Percentiles rank a stretch among this genome's conserved stretches.
phyloP scores from a whole-genome alignment of 2,113 vertebrate genomes.

The Dromaius novaehollandiae region DNA sequence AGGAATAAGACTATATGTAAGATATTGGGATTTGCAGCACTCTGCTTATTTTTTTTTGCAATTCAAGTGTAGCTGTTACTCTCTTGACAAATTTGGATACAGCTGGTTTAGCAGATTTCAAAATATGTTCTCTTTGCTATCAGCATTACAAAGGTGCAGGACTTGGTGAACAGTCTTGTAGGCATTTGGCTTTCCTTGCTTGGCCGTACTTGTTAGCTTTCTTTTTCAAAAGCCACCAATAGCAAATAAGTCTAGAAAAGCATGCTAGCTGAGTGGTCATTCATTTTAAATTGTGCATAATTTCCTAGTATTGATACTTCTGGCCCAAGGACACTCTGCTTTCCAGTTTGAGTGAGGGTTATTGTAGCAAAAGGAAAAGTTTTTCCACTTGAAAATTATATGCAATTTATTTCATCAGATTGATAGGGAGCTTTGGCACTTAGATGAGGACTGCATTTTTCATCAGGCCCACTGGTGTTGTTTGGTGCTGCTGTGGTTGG shows the following conservation, averaged over 20 bases:
- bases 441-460: not conserved
- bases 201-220: not conserved
- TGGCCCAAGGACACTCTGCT: not conserved
- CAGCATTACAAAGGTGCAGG: not conserved
- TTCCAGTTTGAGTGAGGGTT: not conserved
- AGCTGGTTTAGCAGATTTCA: not conserved
- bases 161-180: not conserved
- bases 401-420: not conserved
- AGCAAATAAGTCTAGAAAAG: not conserved
- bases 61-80: not conserved
- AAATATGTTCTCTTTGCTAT: not conserved
- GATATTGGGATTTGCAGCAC: not conserved
- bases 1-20: not conserved
- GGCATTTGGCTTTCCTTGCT: not conserved
- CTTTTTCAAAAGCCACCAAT: not conserved
- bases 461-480: not conserved
- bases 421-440: not conserved
- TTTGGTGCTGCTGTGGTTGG: not conserved
- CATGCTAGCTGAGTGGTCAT: not conserved
- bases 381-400: not conserved
- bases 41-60: not conserved
- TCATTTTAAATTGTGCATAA: not conserved
- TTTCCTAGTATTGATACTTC: not conserved
- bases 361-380: not conserved
- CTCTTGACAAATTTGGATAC: not conserved